Percentiles rank a stretch among this genome's conserved stretches.
phyloP scores from a whole-genome alignment of 1,140 invertebrate species.

The Halictus rubicundus region DNA sequence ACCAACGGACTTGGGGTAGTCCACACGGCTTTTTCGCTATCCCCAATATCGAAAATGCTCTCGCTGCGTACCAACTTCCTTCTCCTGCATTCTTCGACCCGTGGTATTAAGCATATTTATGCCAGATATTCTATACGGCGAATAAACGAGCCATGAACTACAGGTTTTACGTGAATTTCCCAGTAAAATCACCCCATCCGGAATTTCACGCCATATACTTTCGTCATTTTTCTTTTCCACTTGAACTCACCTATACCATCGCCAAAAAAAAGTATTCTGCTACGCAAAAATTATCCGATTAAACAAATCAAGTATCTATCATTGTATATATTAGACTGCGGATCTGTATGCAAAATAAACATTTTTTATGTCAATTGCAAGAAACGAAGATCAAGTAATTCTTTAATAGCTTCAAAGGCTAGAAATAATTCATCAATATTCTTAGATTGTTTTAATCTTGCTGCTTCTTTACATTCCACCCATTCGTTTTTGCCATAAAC shows the following conservation, averaged over 20 bases:
- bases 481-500: too few relatives aligned
- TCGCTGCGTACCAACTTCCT: background rate
- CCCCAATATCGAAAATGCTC: constrained; percentile 1
- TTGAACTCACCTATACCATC: background rate
- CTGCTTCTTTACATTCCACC: too few relatives aligned
- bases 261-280: too few relatives aligned
- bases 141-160: background rate
- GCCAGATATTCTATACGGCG: background rate
- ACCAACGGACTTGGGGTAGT: constrained; percentile 26
- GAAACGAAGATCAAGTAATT: too few relatives aligned
- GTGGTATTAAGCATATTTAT: constrained; percentile 10
- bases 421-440: too few relatives aligned
- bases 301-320: too few relatives aligned
- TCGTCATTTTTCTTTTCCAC: background rate
- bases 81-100: constrained; percentile 10
- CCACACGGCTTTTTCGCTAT: background rate
- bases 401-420: too few relatives aligned
- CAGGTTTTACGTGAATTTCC: background rate
- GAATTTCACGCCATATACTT: background rate
- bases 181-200: background rate
- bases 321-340: too few relatives aligned
- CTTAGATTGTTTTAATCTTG: too few relatives aligned
- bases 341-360: too few relatives aligned
- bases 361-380: too few relatives aligned
- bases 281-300: too few relatives aligned